phyloP scores from a whole-genome alignment of 2,797 vertebrate genomes.

The Schizothorax lantsangensis region DNA sequence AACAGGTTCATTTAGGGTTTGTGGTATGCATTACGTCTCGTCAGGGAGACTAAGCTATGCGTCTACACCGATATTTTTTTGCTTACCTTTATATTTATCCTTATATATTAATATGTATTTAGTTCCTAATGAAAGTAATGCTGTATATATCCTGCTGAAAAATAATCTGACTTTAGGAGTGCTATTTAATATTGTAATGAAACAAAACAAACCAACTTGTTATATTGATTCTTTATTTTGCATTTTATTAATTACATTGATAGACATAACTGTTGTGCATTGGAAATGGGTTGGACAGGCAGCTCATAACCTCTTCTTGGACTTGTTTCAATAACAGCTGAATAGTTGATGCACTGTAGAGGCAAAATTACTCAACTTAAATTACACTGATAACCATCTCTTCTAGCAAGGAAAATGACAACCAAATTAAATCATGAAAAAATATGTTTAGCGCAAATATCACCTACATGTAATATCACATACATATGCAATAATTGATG shows the following conservation, averaged over 20 bases:
- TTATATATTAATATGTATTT: background rate
- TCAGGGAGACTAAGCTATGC: background rate
- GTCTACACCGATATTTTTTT: background rate
- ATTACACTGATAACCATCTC: background rate
- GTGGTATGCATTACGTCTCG: conserved; percentile 39
- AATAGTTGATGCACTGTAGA: conserved; percentile 4
- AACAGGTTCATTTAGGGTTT: conserved; percentile 59
- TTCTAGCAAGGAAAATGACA: background rate
- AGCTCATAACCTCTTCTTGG: background rate
- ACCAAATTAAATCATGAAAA: background rate
- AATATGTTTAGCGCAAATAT: background rate
- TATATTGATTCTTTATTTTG: background rate
- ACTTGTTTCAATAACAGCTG: conserved; percentile 5
- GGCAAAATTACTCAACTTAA: background rate
- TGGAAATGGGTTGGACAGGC: background rate
- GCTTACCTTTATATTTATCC: background rate
- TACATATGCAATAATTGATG: background rate
- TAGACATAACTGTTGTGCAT: background rate
- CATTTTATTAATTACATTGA: background rate
- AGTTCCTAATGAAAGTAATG: background rate
- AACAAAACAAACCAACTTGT: background rate
- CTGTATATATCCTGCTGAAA: background rate
- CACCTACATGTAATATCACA: background rate
- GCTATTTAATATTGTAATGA: background rate
- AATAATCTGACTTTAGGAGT: background rate